Evolutionary conservation across 2,113 vertebrate species (phyloP).

Genomic region (Aleadryas rufinucha): DNA sequence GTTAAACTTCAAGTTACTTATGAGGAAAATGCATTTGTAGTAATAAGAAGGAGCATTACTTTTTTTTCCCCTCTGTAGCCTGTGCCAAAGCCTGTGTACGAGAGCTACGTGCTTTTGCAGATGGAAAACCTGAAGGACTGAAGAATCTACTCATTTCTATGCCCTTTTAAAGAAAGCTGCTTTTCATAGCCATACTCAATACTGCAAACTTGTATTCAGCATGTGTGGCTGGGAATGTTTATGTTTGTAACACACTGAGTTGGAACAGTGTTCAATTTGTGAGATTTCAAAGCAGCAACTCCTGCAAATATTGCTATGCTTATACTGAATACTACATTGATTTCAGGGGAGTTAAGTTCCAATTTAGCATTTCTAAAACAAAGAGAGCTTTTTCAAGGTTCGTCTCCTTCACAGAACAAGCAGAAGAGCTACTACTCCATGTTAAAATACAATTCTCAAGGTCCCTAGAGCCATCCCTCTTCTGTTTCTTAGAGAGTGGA

Average conservation of each 20-base stretch:
- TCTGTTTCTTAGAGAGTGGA: neutral
- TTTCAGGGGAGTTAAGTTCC: neutral
- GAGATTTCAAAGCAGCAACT: neutral
- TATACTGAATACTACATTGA: neutral
- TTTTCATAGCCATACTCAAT: slow-evolving; percentile 31
- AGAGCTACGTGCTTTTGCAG: slow-evolving; percentile 31
- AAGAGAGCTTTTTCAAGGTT: neutral
- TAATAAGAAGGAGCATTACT: neutral
- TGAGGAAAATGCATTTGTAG: neutral
- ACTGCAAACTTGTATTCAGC: neutral
- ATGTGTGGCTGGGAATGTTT: neutral
- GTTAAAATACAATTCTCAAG: neutral
- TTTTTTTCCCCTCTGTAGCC: neutral
- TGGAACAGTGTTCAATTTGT: neutral
- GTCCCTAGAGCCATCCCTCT: neutral
- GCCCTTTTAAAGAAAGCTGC: slow-evolving; percentile 25
- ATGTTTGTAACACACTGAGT: neutral
- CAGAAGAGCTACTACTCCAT: neutral
- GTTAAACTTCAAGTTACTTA: neutral
- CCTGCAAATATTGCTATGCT: neutral
- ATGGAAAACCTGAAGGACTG: neutral
- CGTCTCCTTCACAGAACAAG: neutral
- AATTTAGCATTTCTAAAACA: neutral
- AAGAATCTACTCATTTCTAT: neutral
- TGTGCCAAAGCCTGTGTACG: neutral